Percentiles rank a stretch among this genome's conserved stretches.
phyloP scores from a whole-genome alignment of 2,113 vertebrate species.

The Aegithalos caudatus region DNA sequence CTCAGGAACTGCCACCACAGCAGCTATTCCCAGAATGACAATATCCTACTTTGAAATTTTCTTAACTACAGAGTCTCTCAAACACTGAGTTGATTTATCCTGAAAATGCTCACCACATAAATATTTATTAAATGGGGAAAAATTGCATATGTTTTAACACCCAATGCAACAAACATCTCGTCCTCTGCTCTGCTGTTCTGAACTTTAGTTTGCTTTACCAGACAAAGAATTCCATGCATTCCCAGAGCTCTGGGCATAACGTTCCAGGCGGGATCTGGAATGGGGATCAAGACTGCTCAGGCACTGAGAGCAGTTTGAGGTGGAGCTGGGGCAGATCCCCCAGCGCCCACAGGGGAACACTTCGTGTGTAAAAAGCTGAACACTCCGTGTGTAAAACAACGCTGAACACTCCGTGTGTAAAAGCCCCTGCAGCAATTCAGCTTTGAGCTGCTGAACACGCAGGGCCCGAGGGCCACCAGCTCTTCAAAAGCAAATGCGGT shows the following conservation, averaged over 20 bases:
- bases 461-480: neutral
- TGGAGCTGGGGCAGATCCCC: neutral
- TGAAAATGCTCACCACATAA: neutral
- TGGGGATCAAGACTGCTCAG: neutral
- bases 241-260: fast-evolving
- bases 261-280: neutral
- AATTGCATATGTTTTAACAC: neutral
- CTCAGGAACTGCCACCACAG: neutral
- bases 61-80: neutral
- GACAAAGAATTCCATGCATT: neutral
- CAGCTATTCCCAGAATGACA: neutral
- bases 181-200: neutral
- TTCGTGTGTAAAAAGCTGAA: too few relatives aligned
- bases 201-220: neutral
- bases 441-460: neutral
- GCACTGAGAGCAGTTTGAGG: neutral
- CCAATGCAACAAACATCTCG: neutral
- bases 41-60: neutral
- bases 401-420: fast-evolving
- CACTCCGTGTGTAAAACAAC: fast-evolving
- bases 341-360: neutral
- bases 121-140: neutral
- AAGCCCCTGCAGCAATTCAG: neutral
- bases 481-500: neutral
- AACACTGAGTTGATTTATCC: neutral